Evolutionary conservation across 2,888 invertebrate species (phyloP).

Genomic region (Caenorhabditis angaria): DNA sequence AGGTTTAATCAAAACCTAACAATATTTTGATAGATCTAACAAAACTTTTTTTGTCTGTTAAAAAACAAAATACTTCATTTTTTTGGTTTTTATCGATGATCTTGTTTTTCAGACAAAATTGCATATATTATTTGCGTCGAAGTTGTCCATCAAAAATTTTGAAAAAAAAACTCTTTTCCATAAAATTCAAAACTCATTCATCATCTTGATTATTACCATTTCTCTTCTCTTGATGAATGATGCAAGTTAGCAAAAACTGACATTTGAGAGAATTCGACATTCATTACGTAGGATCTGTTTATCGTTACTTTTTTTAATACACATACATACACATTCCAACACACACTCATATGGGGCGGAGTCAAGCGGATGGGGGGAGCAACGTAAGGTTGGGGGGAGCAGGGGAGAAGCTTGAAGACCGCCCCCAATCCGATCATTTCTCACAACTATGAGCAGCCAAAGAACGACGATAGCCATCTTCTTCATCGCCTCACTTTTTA

Average conservation of each 20-base stretch:
- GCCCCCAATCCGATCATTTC: constrained; percentile 37
- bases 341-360: neutral
- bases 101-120: neutral
- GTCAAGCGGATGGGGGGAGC: neutral
- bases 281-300: neutral
- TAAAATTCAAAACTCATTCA: neutral
- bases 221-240: neutral
- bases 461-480: constrained; percentile 43
- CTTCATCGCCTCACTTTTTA: constrained; percentile 46
- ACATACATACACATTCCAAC: neutral
- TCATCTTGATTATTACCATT: neutral
- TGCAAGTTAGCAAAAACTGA: neutral
- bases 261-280: neutral
- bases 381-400: neutral
- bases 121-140: neutral
- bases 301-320: neutral
- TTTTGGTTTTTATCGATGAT: neutral
- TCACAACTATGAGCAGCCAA: constrained; percentile 50
- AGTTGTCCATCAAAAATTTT: neutral
- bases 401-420: neutral
- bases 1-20: too few relatives aligned
- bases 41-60: too few relatives aligned
- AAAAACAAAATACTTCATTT: neutral
- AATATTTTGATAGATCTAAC: too few relatives aligned
- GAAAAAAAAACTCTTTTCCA: neutral